phyloP scores from a whole-genome alignment of 2,797 vertebrate species.

The Diplodus sargus region DNA sequence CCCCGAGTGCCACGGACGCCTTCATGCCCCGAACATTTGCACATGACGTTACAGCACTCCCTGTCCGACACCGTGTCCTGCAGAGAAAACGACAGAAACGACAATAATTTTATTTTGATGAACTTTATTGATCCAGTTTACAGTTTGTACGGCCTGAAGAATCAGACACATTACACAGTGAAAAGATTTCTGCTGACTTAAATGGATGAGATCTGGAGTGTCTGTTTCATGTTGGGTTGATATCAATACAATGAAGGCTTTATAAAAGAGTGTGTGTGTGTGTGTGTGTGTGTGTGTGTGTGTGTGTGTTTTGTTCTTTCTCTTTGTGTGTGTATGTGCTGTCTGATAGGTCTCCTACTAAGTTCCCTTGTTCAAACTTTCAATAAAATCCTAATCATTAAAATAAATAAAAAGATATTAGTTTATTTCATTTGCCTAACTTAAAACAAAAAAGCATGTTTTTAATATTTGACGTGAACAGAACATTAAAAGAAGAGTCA shows the following conservation, averaged over 20 bases:
- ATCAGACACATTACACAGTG: too few species aligned
- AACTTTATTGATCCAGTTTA: too few species aligned
- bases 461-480: neutral
- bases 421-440: too few species aligned
- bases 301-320: too few species aligned
- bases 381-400: neutral
- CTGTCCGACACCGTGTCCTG: constrained; percentile 87
- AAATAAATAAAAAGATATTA: neutral
- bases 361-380: neutral
- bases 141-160: too few species aligned
- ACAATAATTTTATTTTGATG: too few species aligned
- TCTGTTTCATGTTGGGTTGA: too few species aligned
- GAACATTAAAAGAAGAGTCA: too few species aligned
- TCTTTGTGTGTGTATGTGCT: neutral
- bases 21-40: constrained; percentile 88
- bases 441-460: neutral
- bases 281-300: neutral
- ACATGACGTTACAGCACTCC: constrained; percentile 87
- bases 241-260: too few species aligned
- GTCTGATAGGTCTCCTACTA: neutral
- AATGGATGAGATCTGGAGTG: neutral
- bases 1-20: constrained; percentile 85
- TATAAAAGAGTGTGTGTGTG: neutral
- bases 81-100: constrained; percentile 12
- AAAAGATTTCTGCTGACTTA: neutral